Percentiles rank a stretch among this genome's conserved stretches.
These are phyloP conservation scores for Typhlichthys subterraneus DNA, from an alignment of 2,797 vertebrate species.

Conservation along the genomic window DNA sequence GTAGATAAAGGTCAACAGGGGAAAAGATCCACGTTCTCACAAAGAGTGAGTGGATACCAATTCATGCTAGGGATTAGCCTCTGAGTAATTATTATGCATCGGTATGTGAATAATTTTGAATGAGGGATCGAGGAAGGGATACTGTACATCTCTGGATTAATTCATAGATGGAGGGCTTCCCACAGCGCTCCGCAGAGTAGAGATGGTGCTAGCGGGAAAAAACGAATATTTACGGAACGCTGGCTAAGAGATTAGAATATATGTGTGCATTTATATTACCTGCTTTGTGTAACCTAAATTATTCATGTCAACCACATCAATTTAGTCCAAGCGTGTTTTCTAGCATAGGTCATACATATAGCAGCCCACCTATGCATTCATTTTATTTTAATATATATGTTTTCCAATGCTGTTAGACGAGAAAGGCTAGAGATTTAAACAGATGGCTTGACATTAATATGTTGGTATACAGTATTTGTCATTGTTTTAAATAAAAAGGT, in stretches of 20 bases:
- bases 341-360: slow-evolving; percentile 62
- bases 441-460: slow-evolving; percentile 54
- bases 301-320: slow-evolving; percentile 80
- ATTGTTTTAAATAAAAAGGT: slow-evolving; percentile 61
- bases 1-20: too few relatives aligned
- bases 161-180: too few relatives aligned
- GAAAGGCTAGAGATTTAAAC: slow-evolving; percentile 37
- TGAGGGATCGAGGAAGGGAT: too few relatives aligned
- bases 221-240: slow-evolving; percentile 60
- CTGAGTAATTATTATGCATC: too few relatives aligned
- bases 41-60: too few relatives aligned
- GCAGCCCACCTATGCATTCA: slow-evolving; percentile 53
- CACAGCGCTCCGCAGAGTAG: slow-evolving; percentile 46
- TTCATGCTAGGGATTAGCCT: too few relatives aligned
- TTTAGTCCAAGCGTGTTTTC: slow-evolving; percentile 68
- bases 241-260: slow-evolving; percentile 77
- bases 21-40: too few relatives aligned
- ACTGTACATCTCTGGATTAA: too few relatives aligned
- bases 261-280: slow-evolving; percentile 85
- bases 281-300: slow-evolving; percentile 81
- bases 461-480: slow-evolving; percentile 52
- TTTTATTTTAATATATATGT: slow-evolving; percentile 77
- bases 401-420: slow-evolving; percentile 24
- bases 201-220: slow-evolving; percentile 44
- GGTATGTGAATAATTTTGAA: too few relatives aligned